A percentile compares a stretch with the other conserved stretches of the same genome.
phyloP scores from a whole-genome alignment of 2,888 invertebrate species.

The Sarcophaga variegata region DNA sequence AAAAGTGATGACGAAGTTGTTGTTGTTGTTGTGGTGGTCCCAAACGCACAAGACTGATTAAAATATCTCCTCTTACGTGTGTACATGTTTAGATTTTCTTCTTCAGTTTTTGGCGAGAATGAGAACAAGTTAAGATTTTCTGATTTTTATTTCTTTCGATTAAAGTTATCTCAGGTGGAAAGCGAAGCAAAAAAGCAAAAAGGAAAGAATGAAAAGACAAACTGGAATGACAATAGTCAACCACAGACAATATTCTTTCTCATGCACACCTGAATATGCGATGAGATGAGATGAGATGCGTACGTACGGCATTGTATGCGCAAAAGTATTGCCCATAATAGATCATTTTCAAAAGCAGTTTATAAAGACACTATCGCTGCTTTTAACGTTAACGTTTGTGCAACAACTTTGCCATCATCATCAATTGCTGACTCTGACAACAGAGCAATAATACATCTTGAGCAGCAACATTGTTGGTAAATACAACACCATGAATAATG shows the following conservation, averaged over 20 bases:
- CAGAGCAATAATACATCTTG: background rate
- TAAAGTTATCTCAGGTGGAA: slow-evolving; percentile 46
- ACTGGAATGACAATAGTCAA: background rate
- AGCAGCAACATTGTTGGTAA: slow-evolving; percentile 33
- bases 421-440: slow-evolving; percentile 2
- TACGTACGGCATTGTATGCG: slow-evolving; percentile 26
- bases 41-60: slow-evolving; percentile 57
- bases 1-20: background rate
- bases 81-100: slow-evolving; percentile 18
- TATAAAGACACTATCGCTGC: slow-evolving; percentile 18
- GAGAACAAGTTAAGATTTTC: background rate
- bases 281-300: background rate
- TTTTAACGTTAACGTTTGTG: slow-evolving; percentile 21
- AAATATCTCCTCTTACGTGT: slow-evolving; percentile 45
- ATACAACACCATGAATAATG: background rate
- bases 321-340: slow-evolving; percentile 58
- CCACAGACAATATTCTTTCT: background rate
- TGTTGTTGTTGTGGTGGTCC: slow-evolving; percentile 5
- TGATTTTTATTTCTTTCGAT: slow-evolving; percentile 9
- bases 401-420: background rate
- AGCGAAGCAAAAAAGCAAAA: background rate
- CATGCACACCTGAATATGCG: slow-evolving; percentile 37
- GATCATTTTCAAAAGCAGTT: slow-evolving; percentile 57
- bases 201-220: background rate
- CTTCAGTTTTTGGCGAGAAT: slow-evolving; percentile 6